Evolutionary conservation across 2,797 vertebrate genomes (phyloP), one percentile per base, ranked within the genome.

Genomic region (Toxotes lorentzi): DNA sequence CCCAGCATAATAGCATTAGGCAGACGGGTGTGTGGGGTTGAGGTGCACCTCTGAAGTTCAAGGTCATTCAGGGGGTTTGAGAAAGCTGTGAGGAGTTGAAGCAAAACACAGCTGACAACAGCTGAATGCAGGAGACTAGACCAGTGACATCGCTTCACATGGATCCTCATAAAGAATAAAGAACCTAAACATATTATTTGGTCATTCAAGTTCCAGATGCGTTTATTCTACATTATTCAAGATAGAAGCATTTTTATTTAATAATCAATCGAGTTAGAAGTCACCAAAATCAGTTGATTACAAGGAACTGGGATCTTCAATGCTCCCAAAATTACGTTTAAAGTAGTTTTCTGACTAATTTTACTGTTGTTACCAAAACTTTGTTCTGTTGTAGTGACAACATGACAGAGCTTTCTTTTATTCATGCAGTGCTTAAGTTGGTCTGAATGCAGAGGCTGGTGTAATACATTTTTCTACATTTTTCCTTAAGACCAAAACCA

Each of bases 1-100:
- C 87, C 70, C 62, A 2, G 76, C 78, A 73, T 93, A 94, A 94
- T 92, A 84, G 85, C 89, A 93, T 93, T 91, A 93, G 83, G 87
- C 83, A 85, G 85, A 72, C 69, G 53, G 56, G 73, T 78, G 85
- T 67, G 81, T 32, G 68, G 76, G 73, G 76, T 80, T 79, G 83
- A 84, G 88, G 79, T 84, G 83, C 2, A 41, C 72, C 27, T 51
- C 70, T 64, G 40, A 89, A 87, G 91, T 92, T 92, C 92, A 93
- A 92, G 92, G 92, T 91, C 89, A 81, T 78, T 61, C 1, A 0
- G 51, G 41, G 65, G 47, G 68, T 67, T 58, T 76, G 72, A 30
- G 24, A 82, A 84, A 64, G 61, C 51, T 54, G 70, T 14, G 53
- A 75, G 35, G 80, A 81, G 56, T 65, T 41, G 17, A 13, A 75